These are phyloP conservation scores for Bucco capensis DNA, from an alignment of 2,113 vertebrate genomes.

Conservation along the genomic window DNA sequence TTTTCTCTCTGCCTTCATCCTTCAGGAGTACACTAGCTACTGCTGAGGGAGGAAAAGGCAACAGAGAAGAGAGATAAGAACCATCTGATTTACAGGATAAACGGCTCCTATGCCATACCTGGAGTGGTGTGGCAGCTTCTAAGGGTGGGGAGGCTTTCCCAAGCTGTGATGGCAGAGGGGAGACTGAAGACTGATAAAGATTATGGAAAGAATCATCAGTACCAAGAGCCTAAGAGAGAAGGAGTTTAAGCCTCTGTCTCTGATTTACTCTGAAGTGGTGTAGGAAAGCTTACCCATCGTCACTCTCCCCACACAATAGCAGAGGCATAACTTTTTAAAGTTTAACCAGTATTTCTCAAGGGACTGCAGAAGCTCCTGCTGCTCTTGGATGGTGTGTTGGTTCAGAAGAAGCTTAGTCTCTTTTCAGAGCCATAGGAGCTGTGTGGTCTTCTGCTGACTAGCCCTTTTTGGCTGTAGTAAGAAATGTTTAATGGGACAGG, in stretches of 20 bases:
- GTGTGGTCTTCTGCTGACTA: background rate
- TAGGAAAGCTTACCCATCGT: background rate
- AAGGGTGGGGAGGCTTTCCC: background rate
- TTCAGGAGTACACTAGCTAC: background rate
- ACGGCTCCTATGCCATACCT: background rate
- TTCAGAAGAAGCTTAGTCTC: background rate
- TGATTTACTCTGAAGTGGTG: background rate
- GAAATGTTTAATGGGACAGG: fast-evolving
- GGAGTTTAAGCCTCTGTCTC: background rate
- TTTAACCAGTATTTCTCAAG: background rate
- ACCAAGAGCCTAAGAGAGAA: background rate
- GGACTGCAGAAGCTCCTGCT: background rate
- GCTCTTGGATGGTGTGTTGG: background rate
- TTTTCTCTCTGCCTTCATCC: background rate
- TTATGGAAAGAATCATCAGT: background rate
- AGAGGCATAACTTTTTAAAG: background rate
- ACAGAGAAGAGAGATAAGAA: background rate
- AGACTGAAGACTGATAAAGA: background rate
- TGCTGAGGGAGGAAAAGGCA: background rate
- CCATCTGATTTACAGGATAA: background rate
- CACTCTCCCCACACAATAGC: background rate
- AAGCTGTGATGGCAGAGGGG: background rate
- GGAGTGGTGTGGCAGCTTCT: background rate
- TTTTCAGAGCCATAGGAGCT: background rate
- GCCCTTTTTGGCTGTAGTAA: background rate